Base-by-base conservation (phyloP, 2,888 invertebrate species). In the Eupelmus urozonus region DNA sequence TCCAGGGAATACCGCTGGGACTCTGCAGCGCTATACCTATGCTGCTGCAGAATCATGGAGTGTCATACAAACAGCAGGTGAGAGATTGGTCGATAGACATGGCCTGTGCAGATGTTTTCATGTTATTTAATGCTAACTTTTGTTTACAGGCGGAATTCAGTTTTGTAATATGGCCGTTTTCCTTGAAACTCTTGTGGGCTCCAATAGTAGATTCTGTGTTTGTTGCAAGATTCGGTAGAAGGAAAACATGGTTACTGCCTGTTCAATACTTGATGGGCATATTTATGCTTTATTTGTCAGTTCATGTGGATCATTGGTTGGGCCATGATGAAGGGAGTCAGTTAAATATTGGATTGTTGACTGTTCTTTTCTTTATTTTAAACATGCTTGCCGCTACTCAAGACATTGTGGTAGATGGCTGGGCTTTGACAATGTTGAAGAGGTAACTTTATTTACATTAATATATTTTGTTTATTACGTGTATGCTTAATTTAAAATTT, bases 331-430 rank as follows among this genome's bases (percentile, higher is more conserved):
- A 89, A 2, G 85, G 70, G 1, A 62, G 53, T 63, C 29, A 72
- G 13, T 96, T 96, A 0, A 94, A 95, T 85, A 95, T 97, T 83
- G 92, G 92, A 76, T 89, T 95, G 65, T 91, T 99, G 29, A 98
- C 98, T 0, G 86, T 93, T 16, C 92, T 97, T 77, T 99, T 99
- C 91, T 96, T 99, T 88, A 91, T 94, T 73, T 91, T 99, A 2
- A 99, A 98, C 87, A 98, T 99, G 87, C 91, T 99, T 84, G 99
- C 99, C 4, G 99, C 99, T 1, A 99, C 99, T 1, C 99, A 99
- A 91, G 99, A 99, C 90, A 98, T 99, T 86, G 99, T 98, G 18
- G 99, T 99, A 0, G 99, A 99, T 91, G 99, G 99, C 25, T 99
- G 99, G 99, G 99, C 99, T 0, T 91, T 99, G 13, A 99, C 99